Evolutionary conservation across 2,888 invertebrate species (phyloP).

Genomic region (Octodonta nipae): DNA sequence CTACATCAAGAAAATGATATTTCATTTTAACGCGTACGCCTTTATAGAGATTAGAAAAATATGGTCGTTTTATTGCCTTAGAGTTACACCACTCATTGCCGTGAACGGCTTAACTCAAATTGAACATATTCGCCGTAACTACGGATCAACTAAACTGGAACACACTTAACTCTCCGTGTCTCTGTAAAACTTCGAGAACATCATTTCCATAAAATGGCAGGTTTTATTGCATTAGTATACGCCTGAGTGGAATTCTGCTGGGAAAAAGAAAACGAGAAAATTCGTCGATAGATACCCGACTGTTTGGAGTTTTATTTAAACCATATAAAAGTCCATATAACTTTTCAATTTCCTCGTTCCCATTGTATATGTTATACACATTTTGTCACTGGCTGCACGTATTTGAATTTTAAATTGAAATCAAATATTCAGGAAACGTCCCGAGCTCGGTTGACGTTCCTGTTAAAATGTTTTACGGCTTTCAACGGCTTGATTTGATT

Average conservation of each 20-base stretch:
- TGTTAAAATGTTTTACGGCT: constrained; percentile 1
- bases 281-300: constrained; percentile 13
- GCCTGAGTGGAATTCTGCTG: constrained; percentile 18
- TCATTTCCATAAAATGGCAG: constrained; percentile 28
- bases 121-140: no score
- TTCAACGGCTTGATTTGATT: constrained; percentile 1
- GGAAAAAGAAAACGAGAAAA: not conserved
- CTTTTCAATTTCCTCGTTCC: constrained; percentile 27
- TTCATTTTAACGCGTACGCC: no score
- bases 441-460: constrained; percentile 27
- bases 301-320: constrained; percentile 27
- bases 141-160: constrained; percentile 4
- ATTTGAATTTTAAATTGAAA: constrained; percentile 35
- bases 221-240: constrained; percentile 26
- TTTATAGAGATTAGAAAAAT: no score
- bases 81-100: not conserved
- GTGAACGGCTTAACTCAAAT: no score
- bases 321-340: no score
- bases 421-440: constrained; percentile 32
- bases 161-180: constrained; percentile 13
- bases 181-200: constrained; percentile 20
- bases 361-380: constrained; percentile 23
- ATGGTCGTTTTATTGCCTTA: not conserved
- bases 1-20: no score
- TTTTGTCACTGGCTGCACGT: constrained; percentile 23